phyloP scores from a whole-genome alignment of 1,140 invertebrate species.

The Drosophila quadrilineata region DNA sequence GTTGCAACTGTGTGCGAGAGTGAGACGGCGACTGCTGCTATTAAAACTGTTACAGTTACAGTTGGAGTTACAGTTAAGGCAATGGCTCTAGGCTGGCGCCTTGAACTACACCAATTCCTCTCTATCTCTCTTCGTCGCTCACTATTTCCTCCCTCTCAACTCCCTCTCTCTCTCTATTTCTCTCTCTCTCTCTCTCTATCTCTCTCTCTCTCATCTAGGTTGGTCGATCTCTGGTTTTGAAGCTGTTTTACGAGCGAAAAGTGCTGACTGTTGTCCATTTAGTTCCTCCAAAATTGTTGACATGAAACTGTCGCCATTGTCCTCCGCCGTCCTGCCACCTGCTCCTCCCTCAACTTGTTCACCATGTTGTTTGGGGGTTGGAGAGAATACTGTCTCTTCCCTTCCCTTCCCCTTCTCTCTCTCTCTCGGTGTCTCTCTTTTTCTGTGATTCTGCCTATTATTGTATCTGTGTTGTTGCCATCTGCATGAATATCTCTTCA shows the following conservation, averaged over 20 bases:
- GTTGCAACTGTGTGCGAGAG: neutral
- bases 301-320: constrained; percentile 59
- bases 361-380: no score
- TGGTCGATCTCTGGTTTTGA: neutral
- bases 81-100: constrained; percentile 6
- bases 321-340: neutral
- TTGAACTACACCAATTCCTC: neutral
- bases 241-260: constrained; percentile 69
- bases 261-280: constrained; percentile 71
- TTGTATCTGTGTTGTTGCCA: constrained; percentile 30
- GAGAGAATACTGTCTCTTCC: no score
- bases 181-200: neutral
- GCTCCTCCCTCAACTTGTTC: no score
- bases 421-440: neutral
- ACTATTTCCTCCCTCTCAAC: neutral
- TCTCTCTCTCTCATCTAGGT: neutral
- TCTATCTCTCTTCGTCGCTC: neutral
- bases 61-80: neutral
- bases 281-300: constrained; percentile 53
- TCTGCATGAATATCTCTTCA: constrained; percentile 12
- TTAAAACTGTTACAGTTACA: neutral
- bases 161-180: neutral
- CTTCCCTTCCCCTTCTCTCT: neutral
- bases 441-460: neutral
- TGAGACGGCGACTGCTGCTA: neutral